A percentile compares a stretch with the other conserved stretches of the same genome.
These are phyloP conservation scores for Dicycla oo DNA, from an alignment of 2,888 invertebrate species.

Conservation along the genomic window DNA sequence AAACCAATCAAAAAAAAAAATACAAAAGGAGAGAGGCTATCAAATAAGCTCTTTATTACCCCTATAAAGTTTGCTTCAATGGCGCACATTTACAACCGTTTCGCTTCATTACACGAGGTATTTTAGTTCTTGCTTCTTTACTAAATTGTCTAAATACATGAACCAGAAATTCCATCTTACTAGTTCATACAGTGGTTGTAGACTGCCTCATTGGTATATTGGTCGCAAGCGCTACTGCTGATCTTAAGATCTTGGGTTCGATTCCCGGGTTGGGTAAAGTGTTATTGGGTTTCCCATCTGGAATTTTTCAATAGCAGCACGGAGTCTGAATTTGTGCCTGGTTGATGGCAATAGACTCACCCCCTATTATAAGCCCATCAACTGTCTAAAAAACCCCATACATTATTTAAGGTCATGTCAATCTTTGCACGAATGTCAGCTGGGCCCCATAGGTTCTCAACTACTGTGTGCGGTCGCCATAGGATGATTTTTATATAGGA, in stretches of 20 bases:
- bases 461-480: no score
- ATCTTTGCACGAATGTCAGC: no score
- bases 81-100: slow-evolving; percentile 29
- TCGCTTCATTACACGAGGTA: slow-evolving; percentile 28
- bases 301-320: background rate
- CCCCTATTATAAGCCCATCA: no score
- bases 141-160: slow-evolving; percentile 44
- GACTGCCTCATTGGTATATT: background rate
- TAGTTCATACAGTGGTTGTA: background rate
- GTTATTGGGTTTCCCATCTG: background rate
- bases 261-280: no score
- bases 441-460: no score
- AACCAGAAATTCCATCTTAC: slow-evolving; percentile 35
- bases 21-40: slow-evolving; percentile 11
- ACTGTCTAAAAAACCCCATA: no score
- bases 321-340: background rate
- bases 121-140: slow-evolving; percentile 36
- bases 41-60: slow-evolving; percentile 33
- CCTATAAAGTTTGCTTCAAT: slow-evolving; percentile 22
- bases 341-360: background rate
- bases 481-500: no score
- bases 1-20: no score
- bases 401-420: no score
- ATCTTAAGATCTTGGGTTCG: background rate
- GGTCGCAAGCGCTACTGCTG: background rate